Evolutionary conservation across 2,888 invertebrate genomes (phyloP).

Genomic region (Pilophorus perplexus): DNA sequence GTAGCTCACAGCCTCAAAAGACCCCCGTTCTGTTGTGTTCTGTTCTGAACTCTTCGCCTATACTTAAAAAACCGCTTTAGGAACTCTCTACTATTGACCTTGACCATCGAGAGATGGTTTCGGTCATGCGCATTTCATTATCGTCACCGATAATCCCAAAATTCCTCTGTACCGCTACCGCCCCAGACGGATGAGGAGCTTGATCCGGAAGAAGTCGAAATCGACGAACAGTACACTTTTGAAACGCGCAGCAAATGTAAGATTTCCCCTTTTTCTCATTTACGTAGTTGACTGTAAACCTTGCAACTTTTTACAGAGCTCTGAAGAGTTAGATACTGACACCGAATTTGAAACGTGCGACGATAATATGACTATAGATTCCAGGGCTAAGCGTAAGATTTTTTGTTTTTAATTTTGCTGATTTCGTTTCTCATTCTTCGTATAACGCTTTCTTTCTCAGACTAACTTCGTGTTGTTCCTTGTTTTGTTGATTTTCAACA

Average conservation of each 20-base stretch:
- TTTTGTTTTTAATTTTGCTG: slow-evolving; percentile 13
- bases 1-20: too few species aligned
- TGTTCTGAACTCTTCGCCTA: too few species aligned
- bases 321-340: slow-evolving; percentile 66
- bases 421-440: neutral
- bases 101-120: too few species aligned
- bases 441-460: neutral
- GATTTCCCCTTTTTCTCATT: slow-evolving; percentile 51
- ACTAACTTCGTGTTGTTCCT: neutral
- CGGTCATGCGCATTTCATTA: too few species aligned
- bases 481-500: neutral
- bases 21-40: too few species aligned
- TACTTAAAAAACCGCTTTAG: too few species aligned
- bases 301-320: slow-evolving; percentile 55
- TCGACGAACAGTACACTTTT: slow-evolving; percentile 81
- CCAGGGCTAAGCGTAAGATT: slow-evolving; percentile 63
- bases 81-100: too few species aligned
- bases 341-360: slow-evolving; percentile 68
- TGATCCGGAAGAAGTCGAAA: slow-evolving; percentile 83
- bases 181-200: slow-evolving; percentile 84
- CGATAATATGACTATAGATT: slow-evolving; percentile 64
- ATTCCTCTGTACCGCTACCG: too few species aligned
- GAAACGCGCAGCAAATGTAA: slow-evolving; percentile 91
- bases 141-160: too few species aligned
- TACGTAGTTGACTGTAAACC: slow-evolving; percentile 6